phyloP scores from a whole-genome alignment of 2,797 vertebrate genomes.

The Mormyrops boulengeri region DNA sequence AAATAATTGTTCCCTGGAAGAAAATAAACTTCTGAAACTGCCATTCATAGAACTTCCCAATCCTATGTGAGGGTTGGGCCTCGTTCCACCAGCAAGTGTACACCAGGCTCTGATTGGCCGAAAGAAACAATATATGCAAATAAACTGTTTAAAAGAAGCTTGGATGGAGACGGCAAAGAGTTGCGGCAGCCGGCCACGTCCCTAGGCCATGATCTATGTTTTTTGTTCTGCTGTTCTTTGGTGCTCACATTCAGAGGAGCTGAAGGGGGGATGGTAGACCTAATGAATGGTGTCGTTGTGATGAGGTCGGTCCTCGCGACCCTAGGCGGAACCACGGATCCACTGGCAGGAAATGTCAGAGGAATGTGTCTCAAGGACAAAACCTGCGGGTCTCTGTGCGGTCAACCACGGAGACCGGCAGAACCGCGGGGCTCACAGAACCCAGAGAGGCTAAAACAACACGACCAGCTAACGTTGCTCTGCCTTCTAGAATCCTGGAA shows the following conservation, averaged over 20 bases:
- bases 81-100: not conserved
- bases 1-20: not conserved
- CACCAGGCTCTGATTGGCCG: not conserved
- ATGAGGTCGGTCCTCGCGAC: not conserved
- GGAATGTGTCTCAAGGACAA: not conserved
- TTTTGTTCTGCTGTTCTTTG: conserved; percentile 40
- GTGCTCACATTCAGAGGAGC: conserved; percentile 50
- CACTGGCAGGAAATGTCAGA: conserved; percentile 17
- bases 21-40: not conserved
- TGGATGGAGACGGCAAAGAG: not conserved
- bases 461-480: not conserved
- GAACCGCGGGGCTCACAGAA: not conserved
- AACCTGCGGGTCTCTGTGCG: not conserved
- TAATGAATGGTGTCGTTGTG: conserved; percentile 21
- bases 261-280: conserved; percentile 24
- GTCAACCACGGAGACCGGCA: not conserved
- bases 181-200: not conserved
- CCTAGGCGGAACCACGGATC: conserved; percentile 8
- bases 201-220: conserved; percentile 47
- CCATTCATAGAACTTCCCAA: not conserved
- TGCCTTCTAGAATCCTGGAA: not conserved
- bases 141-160: not conserved
- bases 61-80: not conserved
- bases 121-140: not conserved
- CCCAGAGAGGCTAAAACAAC: not conserved